Evolutionary conservation across 2,888 invertebrate genomes (phyloP).

Genomic region (Drosophila pegasa): DNA sequence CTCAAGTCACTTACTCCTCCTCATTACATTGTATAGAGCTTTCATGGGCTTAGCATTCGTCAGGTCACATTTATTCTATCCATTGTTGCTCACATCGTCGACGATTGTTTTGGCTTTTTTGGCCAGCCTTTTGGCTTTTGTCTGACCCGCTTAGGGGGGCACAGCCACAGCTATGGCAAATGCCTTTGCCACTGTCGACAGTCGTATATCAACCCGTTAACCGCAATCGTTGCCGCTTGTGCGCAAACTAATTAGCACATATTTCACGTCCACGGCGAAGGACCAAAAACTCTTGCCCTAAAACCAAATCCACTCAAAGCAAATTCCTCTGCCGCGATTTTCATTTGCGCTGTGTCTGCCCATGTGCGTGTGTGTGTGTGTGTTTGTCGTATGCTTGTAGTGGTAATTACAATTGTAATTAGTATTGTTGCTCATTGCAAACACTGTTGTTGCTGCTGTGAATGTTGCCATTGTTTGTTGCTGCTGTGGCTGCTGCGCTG

Average conservation of each 20-base stretch:
- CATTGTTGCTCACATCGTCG: background rate
- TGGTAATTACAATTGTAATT: constrained; percentile 76
- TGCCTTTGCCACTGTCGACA: background rate
- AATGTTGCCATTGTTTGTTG: constrained; percentile 20
- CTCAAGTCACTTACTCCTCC: too few relatives aligned
- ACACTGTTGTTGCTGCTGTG: constrained; percentile 16
- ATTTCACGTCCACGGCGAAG: constrained; percentile 65
- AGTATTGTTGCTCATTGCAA: constrained; percentile 61
- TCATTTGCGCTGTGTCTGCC: constrained; percentile 28
- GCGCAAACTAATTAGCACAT: constrained; percentile 76
- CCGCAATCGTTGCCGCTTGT: constrained; percentile 54
- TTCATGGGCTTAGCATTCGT: too few relatives aligned
- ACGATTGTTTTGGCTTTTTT: background rate
- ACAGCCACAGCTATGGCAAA: background rate
- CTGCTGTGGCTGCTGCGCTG: constrained; percentile 49
- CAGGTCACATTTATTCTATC: background rate
- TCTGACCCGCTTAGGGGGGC: background rate
- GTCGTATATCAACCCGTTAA: constrained; percentile 45
- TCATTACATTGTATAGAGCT: background rate
- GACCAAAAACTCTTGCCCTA: constrained; percentile 23
- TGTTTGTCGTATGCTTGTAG: constrained; percentile 22
- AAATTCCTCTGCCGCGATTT: constrained; percentile 66
- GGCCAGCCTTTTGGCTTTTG: constrained; percentile 1
- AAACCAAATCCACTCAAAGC: constrained; percentile 50
- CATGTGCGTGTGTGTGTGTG: constrained; percentile 14